Evolutionary conservation across 1,140 invertebrate genomes (phyloP), one percentile per base, ranked within the genome.

Genomic region (Caerostris darwini): DNA sequence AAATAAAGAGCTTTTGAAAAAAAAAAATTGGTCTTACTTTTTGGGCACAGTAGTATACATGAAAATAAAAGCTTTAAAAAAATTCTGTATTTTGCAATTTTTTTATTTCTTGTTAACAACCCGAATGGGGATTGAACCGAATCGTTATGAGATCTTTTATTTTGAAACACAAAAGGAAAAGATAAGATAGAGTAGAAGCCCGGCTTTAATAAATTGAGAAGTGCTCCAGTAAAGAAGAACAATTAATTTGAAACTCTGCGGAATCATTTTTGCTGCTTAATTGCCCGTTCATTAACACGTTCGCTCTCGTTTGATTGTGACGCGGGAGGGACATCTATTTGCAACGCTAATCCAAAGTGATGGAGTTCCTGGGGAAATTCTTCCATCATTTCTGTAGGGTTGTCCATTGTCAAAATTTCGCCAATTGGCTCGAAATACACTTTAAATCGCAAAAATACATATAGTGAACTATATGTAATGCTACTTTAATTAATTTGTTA

Each of bases 201-300:
- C 34, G 34, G 34, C 2, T 2, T 34, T 1, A 67, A 67, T 67
- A n/a, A 67, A 67, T 67, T 67, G 61, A 14, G 17, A 67, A 12
- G n/a, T 67, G 61, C 19, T 50, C 34, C 58, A n/a, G 7, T 64
- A 57, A 19, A 14, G 12, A 53, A 64, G 5, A 34, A 53, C 7
- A 85, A 85, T 58, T 85, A 85, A 85, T 85, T 85, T 54, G 7
- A 85, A 85, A 54, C 82, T 7, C 50, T 58, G 5, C 8, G 14
- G 6, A 12, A 12, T 87, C 64, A 50, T 87, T 83, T 87, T 77
- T 64, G 53, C 6, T 87, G 0, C 56, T 87, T 61, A 87, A 87
- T 87, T 87, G 19, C 8, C 54, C 82, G 17, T 77, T 77, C 71
- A 77, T 83, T 58, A 83, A 83, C 82, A 83, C 53, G 53, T 83